Evolutionary conservation across 2,113 vertebrate species (phyloP), one percentile per base, ranked within the genome.

Genomic region (Ictidomys tridecemlineatus): DNA sequence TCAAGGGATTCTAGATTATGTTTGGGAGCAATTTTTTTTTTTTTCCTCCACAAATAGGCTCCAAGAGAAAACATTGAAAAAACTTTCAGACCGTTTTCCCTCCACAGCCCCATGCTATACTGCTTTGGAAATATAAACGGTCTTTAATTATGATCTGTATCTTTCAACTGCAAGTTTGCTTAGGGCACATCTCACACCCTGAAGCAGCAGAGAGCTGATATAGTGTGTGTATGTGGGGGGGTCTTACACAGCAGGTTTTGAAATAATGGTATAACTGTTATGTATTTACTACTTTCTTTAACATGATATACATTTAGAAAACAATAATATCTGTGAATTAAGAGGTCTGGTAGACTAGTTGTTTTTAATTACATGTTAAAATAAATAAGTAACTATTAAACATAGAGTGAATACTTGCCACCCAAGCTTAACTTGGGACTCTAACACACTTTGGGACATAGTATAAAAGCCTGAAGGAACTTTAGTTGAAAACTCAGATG

Each of bases 321-420:
- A 92, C 24, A 83, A 53, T 74, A 20, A 28, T 78, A 88, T 87
- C 26, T 88, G 39, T 86, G 39, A 72, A 73, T 72, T 48, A 72
- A 42, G 56, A 56, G 20, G 3, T 53, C 42, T 70, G 16, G 22
- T 53, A 30, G 28, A 8, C 17, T 61, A 53, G 63, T 89, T 58
- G 42, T 53, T 28, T 74, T 92, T 93, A 11, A n/a, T 48, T 58
- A 74, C 11, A 53, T 63, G 37, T 42, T 58, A 91, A 96, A 87
- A 96, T 76, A 76, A 67, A 69, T 87, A 56, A 18, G 5, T 70
- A 82, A 37, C 70, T 80, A 85, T 67, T 79, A 76, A 56, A 89
- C 78, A 53, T 83, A 53, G 6, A 34, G 14, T 76, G 42, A 86
- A 76, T 45, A 12, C 34, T 84, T 85, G 17, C 61, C 34, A 93